These are phyloP conservation scores for Ips typographus DNA, from an alignment of 1,140 invertebrate species.

Conservation along the genomic window DNA sequence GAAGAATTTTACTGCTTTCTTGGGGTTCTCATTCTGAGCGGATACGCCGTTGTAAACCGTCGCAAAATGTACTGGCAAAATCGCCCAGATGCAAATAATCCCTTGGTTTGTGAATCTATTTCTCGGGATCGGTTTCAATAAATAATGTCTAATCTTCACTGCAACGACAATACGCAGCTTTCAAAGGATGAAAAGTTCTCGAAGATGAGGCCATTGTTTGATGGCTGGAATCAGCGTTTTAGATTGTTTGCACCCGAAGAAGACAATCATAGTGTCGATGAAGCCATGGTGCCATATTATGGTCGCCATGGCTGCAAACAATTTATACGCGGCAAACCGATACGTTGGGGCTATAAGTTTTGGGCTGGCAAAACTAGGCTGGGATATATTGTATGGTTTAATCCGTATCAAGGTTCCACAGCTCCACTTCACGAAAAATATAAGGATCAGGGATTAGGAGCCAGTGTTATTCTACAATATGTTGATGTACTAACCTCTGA, in stretches of 20 bases:
- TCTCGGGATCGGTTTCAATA: not conserved
- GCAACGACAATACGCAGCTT: not conserved
- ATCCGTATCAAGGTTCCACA: slow-evolving; percentile 36
- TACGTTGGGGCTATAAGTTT: slow-evolving; percentile 38
- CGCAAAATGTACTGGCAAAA: not conserved
- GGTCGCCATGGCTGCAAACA: slow-evolving; percentile 39
- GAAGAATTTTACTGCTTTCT: not conserved
- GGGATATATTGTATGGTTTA: slow-evolving; percentile 31
- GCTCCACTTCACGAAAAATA: slow-evolving; percentile 26
- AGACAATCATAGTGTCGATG: slow-evolving; percentile 14
- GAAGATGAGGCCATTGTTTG: not conserved
- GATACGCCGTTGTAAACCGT: not conserved
- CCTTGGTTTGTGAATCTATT: not conserved
- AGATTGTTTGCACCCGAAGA: not conserved
- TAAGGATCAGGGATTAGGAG: slow-evolving; percentile 5
- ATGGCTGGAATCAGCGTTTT: not conserved
- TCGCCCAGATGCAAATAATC: not conserved
- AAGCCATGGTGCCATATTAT: slow-evolving; percentile 42
- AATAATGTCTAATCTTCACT: not conserved
- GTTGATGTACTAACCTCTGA: not conserved
- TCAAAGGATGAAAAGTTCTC: not conserved
- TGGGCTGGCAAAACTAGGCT: slow-evolving; percentile 28
- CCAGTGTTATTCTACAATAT: slow-evolving; percentile 9
- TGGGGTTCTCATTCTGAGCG: not conserved
- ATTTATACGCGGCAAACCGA: slow-evolving; percentile 39